Evolutionary conservation across 2,797 vertebrate genomes (phyloP).

Genomic region (Meriones psammophilus): DNA sequence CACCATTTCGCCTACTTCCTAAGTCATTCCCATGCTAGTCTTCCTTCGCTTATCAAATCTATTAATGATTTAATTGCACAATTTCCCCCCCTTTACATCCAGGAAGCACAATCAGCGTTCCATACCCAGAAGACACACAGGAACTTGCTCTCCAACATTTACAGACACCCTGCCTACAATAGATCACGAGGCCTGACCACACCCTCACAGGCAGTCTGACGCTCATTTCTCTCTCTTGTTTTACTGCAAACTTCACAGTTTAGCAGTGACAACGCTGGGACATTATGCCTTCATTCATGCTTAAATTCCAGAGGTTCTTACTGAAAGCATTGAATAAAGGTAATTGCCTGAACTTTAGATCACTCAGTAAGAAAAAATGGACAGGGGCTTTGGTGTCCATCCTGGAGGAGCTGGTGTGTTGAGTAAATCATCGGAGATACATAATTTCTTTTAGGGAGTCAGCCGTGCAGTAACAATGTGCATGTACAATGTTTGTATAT

Average conservation of each 20-base stretch:
- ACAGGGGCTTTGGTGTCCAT: background rate
- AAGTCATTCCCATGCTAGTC: background rate
- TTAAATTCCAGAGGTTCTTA: constrained; percentile 22
- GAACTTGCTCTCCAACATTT: background rate
- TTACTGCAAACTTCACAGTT: background rate
- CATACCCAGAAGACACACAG: background rate
- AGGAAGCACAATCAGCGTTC: background rate
- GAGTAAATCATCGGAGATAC: background rate
- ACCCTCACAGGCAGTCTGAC: background rate
- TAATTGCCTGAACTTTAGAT: constrained; percentile 6
- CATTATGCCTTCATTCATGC: background rate
- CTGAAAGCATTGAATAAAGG: background rate
- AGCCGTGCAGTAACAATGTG: background rate
- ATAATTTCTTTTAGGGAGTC: background rate
- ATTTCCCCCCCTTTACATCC: background rate
- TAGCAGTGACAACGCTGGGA: background rate
- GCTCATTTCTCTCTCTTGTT: background rate
- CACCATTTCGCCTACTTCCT: background rate
- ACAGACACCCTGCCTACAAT: background rate
- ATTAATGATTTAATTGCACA: constrained; percentile 9
- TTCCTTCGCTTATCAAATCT: background rate
- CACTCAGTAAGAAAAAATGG: background rate
- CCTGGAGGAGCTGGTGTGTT: background rate
- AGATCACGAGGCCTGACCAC: background rate
- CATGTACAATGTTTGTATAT: too few species aligned